A percentile compares a stretch with the other conserved stretches of the same genome.
phyloP scores from a whole-genome alignment of 2,888 invertebrate species.

The Acanthopleura granulata region DNA sequence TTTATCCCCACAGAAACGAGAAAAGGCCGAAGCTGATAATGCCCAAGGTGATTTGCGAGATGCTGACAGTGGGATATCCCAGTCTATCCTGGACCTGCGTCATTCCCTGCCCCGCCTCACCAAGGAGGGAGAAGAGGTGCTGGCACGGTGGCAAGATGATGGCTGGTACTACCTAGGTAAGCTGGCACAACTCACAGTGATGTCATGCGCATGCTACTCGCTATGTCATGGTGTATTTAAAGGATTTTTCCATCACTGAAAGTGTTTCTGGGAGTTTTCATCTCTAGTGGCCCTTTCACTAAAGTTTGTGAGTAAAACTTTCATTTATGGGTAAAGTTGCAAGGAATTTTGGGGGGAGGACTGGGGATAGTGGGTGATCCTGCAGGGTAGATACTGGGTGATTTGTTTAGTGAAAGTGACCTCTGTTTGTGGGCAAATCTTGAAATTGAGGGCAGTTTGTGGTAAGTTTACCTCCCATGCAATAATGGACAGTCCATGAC shows the following conservation, averaged over 20 bases:
- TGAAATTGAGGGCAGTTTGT: background rate
- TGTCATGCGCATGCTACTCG: background rate
- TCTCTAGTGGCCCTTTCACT: no score
- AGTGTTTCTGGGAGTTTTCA: background rate
- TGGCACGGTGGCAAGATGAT: constrained; percentile 67
- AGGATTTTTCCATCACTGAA: background rate
- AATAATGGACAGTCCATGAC: no score
- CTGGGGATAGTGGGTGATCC: no score
- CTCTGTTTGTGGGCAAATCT: background rate
- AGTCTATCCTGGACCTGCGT: constrained; percentile 37
- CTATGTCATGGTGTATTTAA: background rate
- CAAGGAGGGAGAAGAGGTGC: constrained; percentile 57
- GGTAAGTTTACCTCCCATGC: background rate
- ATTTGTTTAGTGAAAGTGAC: background rate
- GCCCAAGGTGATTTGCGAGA: no score
- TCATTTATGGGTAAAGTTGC: no score
- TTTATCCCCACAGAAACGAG: no score
- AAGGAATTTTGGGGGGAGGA: no score
- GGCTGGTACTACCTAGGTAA: constrained; percentile 68
- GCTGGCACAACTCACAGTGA: background rate
- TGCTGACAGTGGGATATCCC: constrained; percentile 14
- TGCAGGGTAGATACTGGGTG: no score
- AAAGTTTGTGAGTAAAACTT: no score
- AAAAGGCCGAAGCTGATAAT: no score
- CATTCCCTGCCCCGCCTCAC: constrained; percentile 35